A percentile compares a stretch with the other conserved stretches of the same genome.
Evolutionary conservation across 2,888 invertebrate genomes (phyloP).

Genomic region (Autographa gamma): DNA sequence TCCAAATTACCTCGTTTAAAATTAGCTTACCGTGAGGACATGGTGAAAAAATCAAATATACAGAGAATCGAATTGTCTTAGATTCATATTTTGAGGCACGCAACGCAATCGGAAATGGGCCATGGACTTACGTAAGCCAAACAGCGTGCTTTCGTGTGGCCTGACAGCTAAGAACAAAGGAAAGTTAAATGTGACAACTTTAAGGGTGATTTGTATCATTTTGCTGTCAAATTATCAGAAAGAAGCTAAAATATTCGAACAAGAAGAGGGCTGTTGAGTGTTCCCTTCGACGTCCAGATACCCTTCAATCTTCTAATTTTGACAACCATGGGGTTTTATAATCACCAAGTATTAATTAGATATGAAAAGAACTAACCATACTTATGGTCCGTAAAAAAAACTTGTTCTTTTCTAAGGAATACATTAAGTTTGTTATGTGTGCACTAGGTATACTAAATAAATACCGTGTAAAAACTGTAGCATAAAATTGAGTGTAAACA

Average conservation of each 20-base stretch:
- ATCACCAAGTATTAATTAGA: no score
- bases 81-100: constrained; percentile 65
- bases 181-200: neutral
- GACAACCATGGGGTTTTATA: no score
- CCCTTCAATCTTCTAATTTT: neutral
- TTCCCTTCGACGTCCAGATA: neutral
- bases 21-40: constrained; percentile 51
- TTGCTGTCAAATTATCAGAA: neutral
- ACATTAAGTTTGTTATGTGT: no score
- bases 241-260: neutral
- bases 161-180: neutral
- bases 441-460: no score
- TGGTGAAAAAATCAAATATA: constrained; percentile 63
- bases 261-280: neutral
- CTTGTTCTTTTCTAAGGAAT: no score
- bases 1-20: constrained; percentile 47
- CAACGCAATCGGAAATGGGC: constrained; percentile 67
- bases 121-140: constrained; percentile 65
- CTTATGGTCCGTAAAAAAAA: no score
- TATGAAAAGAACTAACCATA: no score
- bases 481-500: neutral
- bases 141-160: constrained; percentile 50
- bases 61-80: constrained; percentile 66
- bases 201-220: neutral
- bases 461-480: neutral